phyloP scores from a whole-genome alignment of 2,888 invertebrate species.

The Mylabris sibirica region DNA sequence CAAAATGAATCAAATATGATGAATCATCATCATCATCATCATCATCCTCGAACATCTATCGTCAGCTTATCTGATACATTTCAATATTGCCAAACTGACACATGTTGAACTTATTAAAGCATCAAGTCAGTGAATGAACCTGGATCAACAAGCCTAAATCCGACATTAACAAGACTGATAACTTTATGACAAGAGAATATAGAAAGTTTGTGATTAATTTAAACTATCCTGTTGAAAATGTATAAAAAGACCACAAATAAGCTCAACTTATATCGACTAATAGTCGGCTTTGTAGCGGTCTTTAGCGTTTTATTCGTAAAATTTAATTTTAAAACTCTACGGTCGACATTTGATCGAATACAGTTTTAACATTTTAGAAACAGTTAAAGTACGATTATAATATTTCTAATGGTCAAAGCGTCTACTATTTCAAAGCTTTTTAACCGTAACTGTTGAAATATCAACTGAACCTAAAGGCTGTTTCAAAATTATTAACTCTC shows the following conservation, averaged over 20 bases:
- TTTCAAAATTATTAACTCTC: background rate
- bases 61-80: background rate
- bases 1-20: background rate
- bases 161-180: background rate
- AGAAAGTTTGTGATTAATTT: background rate
- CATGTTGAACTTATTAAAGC: slow-evolving; percentile 11
- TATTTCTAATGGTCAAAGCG: background rate
- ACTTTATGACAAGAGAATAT: background rate
- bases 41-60: background rate
- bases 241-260: background rate
- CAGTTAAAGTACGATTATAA: background rate
- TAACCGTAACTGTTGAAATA: background rate
- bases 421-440: background rate
- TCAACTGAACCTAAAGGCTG: background rate
- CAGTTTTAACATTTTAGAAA: background rate
- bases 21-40: background rate
- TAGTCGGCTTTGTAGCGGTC: background rate
- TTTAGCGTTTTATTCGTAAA: background rate
- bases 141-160: background rate
- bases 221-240: background rate
- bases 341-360: background rate
- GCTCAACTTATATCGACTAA: background rate
- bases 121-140: background rate
- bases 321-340: background rate
- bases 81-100: slow-evolving; percentile 7